Percentiles rank a stretch among this genome's conserved stretches.
These are phyloP conservation scores for Drosophila tsacasi DNA, from an alignment of 1,140 invertebrate species.

Conservation along the genomic window DNA sequence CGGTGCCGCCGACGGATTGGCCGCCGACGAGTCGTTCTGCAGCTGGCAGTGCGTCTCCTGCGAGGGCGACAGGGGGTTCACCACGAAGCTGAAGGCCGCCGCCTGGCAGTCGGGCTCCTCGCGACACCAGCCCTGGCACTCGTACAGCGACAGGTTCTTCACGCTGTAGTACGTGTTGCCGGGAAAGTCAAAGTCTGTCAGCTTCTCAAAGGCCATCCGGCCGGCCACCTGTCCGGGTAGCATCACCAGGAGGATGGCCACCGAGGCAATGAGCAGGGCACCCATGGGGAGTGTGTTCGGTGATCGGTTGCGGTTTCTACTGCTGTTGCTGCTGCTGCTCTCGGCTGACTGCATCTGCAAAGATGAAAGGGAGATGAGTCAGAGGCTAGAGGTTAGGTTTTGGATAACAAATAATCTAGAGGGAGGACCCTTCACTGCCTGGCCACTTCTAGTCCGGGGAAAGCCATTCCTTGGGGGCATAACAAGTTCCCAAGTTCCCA, in stretches of 20 bases:
- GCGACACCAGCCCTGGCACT: constrained; percentile 97
- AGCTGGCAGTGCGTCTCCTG: constrained; percentile 97
- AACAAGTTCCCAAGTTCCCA: neutral
- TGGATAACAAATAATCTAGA: neutral
- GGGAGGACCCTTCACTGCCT: too few relatives aligned
- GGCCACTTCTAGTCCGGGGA: neutral
- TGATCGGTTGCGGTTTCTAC: constrained; percentile 21
- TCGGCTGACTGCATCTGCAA: constrained; percentile 43
- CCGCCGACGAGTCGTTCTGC: constrained; percentile 95
- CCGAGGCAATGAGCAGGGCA: constrained; percentile 27
- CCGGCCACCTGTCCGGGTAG: constrained; percentile 81
- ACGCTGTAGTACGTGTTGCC: constrained; percentile 97
- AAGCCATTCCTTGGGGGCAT: neutral
- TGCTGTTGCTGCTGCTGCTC: constrained; percentile 43
- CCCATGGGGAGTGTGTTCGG: constrained; percentile 28
- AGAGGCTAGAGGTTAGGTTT: neutral
- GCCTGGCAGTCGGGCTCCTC: constrained; percentile 96
- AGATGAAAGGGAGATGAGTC: neutral
- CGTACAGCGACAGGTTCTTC: constrained; percentile 95
- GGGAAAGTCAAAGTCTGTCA: constrained; percentile 95
- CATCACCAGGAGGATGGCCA: constrained; percentile 48
- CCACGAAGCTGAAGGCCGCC: constrained; percentile 95
- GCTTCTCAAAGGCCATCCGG: constrained; percentile 95
- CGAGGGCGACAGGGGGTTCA: constrained; percentile 95
- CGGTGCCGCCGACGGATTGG: constrained; percentile 93